Evolutionary conservation across 2,113 vertebrate species (phyloP), one percentile per base, ranked within the genome.

Genomic region (Petrocephalus zakoni): DNA sequence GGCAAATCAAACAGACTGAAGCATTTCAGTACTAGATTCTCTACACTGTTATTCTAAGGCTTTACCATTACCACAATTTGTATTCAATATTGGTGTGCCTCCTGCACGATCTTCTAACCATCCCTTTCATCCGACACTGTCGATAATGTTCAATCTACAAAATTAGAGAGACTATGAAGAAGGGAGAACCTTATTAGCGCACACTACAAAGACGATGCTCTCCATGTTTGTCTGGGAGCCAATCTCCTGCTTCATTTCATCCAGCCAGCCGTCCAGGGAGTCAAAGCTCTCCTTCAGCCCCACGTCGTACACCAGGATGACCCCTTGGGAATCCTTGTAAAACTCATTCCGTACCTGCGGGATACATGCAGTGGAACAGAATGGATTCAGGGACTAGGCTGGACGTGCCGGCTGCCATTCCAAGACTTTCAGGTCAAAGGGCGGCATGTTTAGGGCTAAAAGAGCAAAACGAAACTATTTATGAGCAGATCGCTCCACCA

Each of bases 181-280:
- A 83, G 34, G 49, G 37, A 46, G 46, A 25, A 98, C 98, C 98
- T 99, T 99, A 95, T 99, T 99, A 3, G 97, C 98, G 83, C 98
- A 99, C 55, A 99, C 97, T 0, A 94, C 91, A 10, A 97, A 97
- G 72, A 99, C 95, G 6, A 99, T 90, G 94, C 95, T 98, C 11
- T 99, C 98, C 95, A 98, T 95, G 94, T 95, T 99, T 4, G 97
- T 97, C 0, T 97, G 97, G 0, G 97, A 96, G 0, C 98, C 98
- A 92, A 98, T 96, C 88, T 99, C 98, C 93, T 98, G 98, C 90
- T 96, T 97, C 98, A 99, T 99, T 93, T 99, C 98, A 0, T 96
- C 96, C 88, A 99, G 94, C 98, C 98, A 99, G 0, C 93, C 90
- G 5, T 99, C 98, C 29, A 99, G 94, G 0, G 97, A 95, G 0